A percentile compares a stretch with the other conserved stretches of the same genome.
Conservation (phyloP, 1,140 invertebrate genomes). For the Scaptomyza graminum region DNA sequence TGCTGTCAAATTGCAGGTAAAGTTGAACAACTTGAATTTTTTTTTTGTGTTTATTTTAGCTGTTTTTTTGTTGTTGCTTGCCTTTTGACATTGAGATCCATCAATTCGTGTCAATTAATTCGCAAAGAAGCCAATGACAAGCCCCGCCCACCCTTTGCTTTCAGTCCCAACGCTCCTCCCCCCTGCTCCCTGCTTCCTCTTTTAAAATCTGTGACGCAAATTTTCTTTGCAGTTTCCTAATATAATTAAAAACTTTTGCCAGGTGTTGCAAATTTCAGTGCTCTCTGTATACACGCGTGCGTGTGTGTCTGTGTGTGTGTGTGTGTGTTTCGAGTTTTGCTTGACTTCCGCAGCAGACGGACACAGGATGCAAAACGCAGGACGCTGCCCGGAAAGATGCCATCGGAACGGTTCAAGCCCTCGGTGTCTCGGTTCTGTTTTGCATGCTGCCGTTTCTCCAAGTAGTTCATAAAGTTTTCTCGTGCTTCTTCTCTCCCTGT, state of each 20-base stretch:
- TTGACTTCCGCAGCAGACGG: conserved; percentile 57
- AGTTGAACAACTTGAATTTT: conserved; percentile 70
- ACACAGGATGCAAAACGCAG: conserved; percentile 43
- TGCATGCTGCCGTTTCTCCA: conserved; percentile 58
- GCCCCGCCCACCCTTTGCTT: conserved; percentile 46
- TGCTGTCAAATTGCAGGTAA: conserved; percentile 75
- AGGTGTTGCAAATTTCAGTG: conserved; percentile 77
- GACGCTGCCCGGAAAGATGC: conserved; percentile 36
- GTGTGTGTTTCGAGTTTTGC: conserved; percentile 47
- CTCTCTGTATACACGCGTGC: conserved; percentile 1
- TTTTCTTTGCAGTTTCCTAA: conserved; percentile 69
- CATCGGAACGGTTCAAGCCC: conserved; percentile 50
- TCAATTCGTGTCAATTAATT: conserved; percentile 82
- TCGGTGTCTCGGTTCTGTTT: conserved; percentile 50
- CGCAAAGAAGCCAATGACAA: conserved; percentile 53
- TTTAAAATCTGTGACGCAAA: conserved; percentile 56
- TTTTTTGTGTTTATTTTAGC: conserved; percentile 16
- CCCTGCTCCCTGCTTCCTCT: conserved; percentile 6
- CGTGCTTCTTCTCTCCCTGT: background rate
- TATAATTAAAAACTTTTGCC: conserved; percentile 82
- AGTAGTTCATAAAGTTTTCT: conserved; percentile 66
- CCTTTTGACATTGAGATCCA: conserved; percentile 73
- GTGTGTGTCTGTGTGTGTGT: conserved; percentile 6
- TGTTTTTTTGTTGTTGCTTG: conserved; percentile 26
- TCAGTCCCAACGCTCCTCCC: background rate